Base-by-base conservation (phyloP, 2,888 invertebrate genomes). In the Ectobius pallidus region DNA sequence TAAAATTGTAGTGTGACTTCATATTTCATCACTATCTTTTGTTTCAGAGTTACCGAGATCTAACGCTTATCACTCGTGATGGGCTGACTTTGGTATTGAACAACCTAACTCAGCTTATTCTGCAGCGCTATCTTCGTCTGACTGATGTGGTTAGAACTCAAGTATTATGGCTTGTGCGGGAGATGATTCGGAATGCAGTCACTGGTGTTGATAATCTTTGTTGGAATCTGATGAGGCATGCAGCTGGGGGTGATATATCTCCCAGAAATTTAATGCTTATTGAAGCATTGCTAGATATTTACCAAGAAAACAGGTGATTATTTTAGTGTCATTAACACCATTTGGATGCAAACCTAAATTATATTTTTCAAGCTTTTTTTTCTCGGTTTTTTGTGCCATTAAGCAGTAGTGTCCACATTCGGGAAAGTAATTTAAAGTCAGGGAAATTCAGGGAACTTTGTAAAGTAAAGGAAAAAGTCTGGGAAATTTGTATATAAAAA, bases 171-270 rank as follows among this genome's bases (percentile, higher is more conserved):
- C 85, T 98, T 70, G 84, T 96, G 69, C 91, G 93, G 77, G 97
- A 97, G 86, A 90, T 97, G 88, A 95, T 98, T 78, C 92, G 93
- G 80, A 95, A 94, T 83, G 92, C 92, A 78, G 94, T 97, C 61
- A 89, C 89, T 73, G 93, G 92, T 80, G 92, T 95, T 71, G 97
- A 98, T 82, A 92, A 89, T 82, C 89, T 97, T 49, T 94, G 96
- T 82, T 94, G 95, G 91, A 94, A 93, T 83, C 86, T 97, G 76
- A 89, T 98, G 87, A 88, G 97, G 75, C 96, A 97, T 83, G 95
- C 97, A 49, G 95, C 97, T 72, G 97, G 97, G 73, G 98, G 98
- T 75, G 98, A 98, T 84, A 89, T 94, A 44, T 94, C 94, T 67
- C 88, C 89, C 25, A 91, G 90, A 82, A 96, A 98, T 85, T 88